Evolutionary conservation across 2,113 vertebrate species (phyloP).

Genomic region (Bufo bufo): DNA sequence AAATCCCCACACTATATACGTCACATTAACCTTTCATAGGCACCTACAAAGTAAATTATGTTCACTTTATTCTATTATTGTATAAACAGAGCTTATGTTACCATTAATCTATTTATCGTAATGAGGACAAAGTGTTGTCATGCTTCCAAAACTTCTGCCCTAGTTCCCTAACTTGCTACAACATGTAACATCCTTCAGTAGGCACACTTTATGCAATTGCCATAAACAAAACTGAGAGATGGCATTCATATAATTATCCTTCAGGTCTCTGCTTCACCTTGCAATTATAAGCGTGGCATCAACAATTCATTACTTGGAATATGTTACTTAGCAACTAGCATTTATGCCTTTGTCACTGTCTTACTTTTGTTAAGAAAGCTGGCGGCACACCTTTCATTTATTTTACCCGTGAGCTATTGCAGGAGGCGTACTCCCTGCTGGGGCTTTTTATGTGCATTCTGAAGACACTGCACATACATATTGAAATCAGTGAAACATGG

Average conservation of each 20-base stretch:
- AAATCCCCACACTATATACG: too few relatives aligned
- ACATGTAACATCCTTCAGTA: not conserved
- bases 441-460: not conserved
- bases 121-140: not conserved
- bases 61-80: not conserved
- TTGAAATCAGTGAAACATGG: not conserved
- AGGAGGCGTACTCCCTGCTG: not conserved
- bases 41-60: not conserved
- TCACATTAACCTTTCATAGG: not conserved
- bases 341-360: not conserved
- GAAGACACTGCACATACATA: not conserved
- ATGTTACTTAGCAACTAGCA: not conserved
- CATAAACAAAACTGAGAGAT: conserved; percentile 9
- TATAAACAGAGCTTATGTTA: not conserved
- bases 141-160: not conserved
- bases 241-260: not conserved
- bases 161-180: not conserved
- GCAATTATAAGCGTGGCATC: not conserved
- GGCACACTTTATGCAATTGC: not conserved
- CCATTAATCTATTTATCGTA: not conserved
- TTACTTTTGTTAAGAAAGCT: not conserved
- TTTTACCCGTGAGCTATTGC: not conserved
- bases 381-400: not conserved
- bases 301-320: not conserved
- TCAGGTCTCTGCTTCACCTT: not conserved